Base-by-base conservation (phyloP, 2,888 invertebrate genomes). In the Acanthoscelides obtectus region DNA sequence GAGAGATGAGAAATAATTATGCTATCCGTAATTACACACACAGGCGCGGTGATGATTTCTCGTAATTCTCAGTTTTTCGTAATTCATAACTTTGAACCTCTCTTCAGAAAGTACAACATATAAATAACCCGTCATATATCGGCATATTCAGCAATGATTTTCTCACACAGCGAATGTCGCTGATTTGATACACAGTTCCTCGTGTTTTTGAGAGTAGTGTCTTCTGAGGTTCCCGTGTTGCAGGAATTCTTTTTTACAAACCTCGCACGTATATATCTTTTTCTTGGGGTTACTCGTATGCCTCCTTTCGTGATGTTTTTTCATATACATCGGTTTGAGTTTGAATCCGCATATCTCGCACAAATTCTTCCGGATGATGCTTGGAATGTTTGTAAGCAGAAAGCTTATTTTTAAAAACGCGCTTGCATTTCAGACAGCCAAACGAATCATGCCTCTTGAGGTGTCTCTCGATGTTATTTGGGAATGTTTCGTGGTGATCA, bases 381-480 rank as follows among this genome's bases (percentile, higher is more conserved):
- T 80, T 77, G 17, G 80, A 83, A 73, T 85, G 85, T 69, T 85
- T 84, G 21, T 86, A 85, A 22, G 89, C 88, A 80, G 88, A 88
- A 27, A 87, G 87, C 72, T 86, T 86, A 64, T 86, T 73, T 0
- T 83, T 79, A 66, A 81, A 79, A 20, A 77, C 78, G 67, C 79
- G 80, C 22, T 75, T 72, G 71, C 81, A 81, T 19, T 79, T 75
- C 66, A 78, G 75, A 69, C 81, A 80, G 0, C 83, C 83, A 72
- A 77, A 80, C 0, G 72, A 25, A 66, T 74, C 80, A 70, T 82
- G 80, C 19, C 79, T 76, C 22, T 80, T 77, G 12, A 80, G 77
- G 74, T 84, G 84, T 21, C 78, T 78, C 75, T 80, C 71, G 64
- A 74, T 72, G 1, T 69, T 65, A 27, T 71, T 74, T 45, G 71